Conservation (phyloP, 2,797 vertebrate species). For the Pangasius larnaudii region DNA sequence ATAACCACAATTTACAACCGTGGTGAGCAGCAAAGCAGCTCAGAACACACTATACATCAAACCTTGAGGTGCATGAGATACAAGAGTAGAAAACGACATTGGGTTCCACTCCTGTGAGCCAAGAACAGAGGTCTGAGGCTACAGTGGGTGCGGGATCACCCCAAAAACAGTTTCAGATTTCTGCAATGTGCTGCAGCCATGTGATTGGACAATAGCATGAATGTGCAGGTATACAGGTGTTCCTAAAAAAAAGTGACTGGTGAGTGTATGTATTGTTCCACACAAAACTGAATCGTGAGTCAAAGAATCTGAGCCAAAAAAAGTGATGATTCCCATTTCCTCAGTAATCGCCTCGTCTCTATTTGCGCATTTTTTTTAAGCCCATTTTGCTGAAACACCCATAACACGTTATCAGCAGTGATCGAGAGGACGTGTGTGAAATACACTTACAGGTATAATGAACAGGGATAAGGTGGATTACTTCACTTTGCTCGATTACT, state of each 20-base stretch:
- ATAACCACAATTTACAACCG: not conserved
- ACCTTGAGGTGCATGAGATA: not conserved
- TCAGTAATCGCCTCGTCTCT: not conserved
- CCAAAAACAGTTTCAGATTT: not conserved
- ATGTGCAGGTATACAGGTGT: not conserved
- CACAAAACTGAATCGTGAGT: not conserved
- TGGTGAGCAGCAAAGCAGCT: not conserved
- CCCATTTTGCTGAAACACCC: not conserved
- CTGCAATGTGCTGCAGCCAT: not conserved
- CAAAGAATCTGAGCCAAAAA: not conserved
- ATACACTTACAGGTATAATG: not conserved
- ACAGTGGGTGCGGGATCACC: not conserved
- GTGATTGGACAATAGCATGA: not conserved
- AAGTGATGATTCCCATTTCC: not conserved
- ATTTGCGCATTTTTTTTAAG: not conserved
- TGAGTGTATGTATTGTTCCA: not conserved
- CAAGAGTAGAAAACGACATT: not conserved
- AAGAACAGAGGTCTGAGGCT: not conserved
- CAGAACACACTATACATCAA: not conserved
- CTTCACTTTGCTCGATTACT: not conserved
- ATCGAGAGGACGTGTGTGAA: not conserved
- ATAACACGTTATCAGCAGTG: not conserved
- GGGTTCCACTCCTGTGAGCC: not conserved
- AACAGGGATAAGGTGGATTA: not conserved
- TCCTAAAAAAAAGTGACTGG: not conserved